These are phyloP conservation scores for Bergia sp. DNA, from an alignment of 92 coral and sea anemone genomes.

Conservation along the genomic window DNA sequence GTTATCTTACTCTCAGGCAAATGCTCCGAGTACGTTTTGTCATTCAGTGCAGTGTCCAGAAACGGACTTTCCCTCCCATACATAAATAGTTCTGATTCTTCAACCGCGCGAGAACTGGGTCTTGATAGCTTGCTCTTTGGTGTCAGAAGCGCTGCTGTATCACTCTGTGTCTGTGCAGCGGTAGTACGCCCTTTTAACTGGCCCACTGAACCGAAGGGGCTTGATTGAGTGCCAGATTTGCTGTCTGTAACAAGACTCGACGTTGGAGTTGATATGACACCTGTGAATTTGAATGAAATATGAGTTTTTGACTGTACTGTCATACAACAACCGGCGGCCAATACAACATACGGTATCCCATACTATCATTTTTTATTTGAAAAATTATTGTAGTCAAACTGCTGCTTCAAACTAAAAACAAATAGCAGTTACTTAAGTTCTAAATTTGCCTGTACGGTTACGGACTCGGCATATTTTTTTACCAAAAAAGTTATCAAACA, in stretches of 20 bases:
- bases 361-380: too few relatives aligned
- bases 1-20: not conserved
- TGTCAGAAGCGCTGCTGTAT: not conserved
- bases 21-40: not conserved
- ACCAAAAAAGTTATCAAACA: too few relatives aligned
- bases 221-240: not conserved
- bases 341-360: too few relatives aligned
- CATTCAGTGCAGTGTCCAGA: slow-evolving; percentile 25
- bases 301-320: not conserved
- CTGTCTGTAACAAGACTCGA: not conserved
- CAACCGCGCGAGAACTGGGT: not conserved
- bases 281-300: not conserved
- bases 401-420: too few relatives aligned
- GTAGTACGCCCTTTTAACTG: not conserved
- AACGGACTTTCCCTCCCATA: not conserved
- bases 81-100: not conserved
- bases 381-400: too few relatives aligned
- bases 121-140: not conserved
- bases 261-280: not conserved
- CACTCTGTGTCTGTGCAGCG: not conserved
- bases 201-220: not conserved
- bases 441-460: too few relatives aligned
- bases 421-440: too few relatives aligned
- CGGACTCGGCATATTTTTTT: too few relatives aligned
- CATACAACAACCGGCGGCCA: too few relatives aligned